Base-by-base conservation (phyloP, 2,888 invertebrate genomes). In the Phoenoteleia sp. region DNA sequence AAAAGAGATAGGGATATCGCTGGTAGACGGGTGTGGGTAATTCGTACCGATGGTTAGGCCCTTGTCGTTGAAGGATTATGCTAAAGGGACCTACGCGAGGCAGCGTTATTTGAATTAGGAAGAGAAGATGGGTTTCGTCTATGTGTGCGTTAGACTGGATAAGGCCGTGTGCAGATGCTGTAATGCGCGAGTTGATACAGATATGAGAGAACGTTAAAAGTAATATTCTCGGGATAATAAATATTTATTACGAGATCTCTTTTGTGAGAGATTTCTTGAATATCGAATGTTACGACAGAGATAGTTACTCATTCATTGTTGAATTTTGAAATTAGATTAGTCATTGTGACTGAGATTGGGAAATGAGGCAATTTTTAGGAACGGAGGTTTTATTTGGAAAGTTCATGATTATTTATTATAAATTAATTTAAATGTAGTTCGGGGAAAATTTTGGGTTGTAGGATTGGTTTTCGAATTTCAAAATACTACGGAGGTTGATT, bases 31-130 rank as follows among this genome's bases (percentile, higher is more conserved):
- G 86, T 88, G 84, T 81, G 81, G 77, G 81, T 80, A 80, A 86
- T 81, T 83, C 79, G 82, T 89, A 85, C 83, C 84, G 86, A 87
- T 86, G 85, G 84, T 87, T 81, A 76, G 86, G 83, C 87, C 84
- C 90, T 89, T 91, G 92, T 92, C 89, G 88, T 87, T 88, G 81
- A 69, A 80, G 90, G 92, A 92, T 93, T 92, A 93, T 93, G 92
- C 91, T 92, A 92, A 93, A 91, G 87, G 89, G 90, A 91, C 89
- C 89, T 88, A 89, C 89, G 87, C 82, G 87, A 82, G 88, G 87
- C 86, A 88, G 88, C 87, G 89, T 87, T 85, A 90, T 88, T 90
- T 88, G 90, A 90, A 90, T 90, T 89, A 89, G 89, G 89, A 90
- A 88, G 88, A 87, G 75, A 17, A 62, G 71, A 45, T 21, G 62